These are phyloP conservation scores for Spodoptera picta DNA, from an alignment of 2,888 invertebrate genomes.

Conservation along the genomic window DNA sequence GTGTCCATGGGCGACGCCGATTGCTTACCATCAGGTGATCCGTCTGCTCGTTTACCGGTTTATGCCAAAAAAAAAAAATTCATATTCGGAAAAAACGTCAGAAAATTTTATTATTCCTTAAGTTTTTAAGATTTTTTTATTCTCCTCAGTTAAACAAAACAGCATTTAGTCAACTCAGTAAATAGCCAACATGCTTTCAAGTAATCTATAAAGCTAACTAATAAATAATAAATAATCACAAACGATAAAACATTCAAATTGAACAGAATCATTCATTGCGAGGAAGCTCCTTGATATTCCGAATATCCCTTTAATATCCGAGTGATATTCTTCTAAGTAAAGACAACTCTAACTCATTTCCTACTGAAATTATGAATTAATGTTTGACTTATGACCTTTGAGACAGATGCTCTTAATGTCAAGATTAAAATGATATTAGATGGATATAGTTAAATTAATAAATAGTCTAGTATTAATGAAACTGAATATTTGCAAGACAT, in stretches of 20 bases:
- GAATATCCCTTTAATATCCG: constrained; percentile 50
- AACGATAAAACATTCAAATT: constrained; percentile 13
- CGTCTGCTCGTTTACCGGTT: too few species aligned
- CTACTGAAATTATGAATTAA: constrained; percentile 42
- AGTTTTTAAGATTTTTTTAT: too few species aligned
- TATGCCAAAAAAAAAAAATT: too few species aligned
- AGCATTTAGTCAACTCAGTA: too few species aligned
- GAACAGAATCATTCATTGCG: constrained; percentile 18
- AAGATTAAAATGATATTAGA: constrained; percentile 33
- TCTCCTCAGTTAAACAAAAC: too few species aligned
- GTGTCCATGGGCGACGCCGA: too few species aligned
- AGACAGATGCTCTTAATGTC: constrained; percentile 49
- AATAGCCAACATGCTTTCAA: too few species aligned
- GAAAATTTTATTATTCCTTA: too few species aligned
- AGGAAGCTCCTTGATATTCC: constrained; percentile 14
- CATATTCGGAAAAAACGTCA: too few species aligned
- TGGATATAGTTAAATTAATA: constrained; percentile 16
- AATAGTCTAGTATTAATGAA: not conserved
- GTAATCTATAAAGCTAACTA: too few species aligned
- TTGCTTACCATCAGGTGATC: too few species aligned
- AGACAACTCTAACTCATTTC: constrained; percentile 23
- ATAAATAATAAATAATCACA: constrained; percentile 7
- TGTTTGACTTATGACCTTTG: constrained; percentile 35
- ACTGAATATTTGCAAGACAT: too few species aligned
- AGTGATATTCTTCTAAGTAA: constrained; percentile 25